Conservation (phyloP, 1,140 invertebrate species). For the Penaeus japonicus region DNA sequence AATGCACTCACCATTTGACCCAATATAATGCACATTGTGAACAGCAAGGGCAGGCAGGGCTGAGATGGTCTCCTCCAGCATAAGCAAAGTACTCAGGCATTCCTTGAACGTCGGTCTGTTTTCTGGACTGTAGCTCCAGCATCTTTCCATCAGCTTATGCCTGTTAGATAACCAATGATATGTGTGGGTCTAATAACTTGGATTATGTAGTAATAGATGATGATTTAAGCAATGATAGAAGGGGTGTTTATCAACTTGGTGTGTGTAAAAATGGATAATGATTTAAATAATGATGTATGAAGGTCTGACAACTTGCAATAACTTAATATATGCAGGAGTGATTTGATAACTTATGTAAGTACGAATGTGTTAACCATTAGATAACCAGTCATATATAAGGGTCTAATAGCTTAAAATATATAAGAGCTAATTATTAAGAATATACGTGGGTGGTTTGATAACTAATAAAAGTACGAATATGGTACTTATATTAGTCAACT, state of each 20-base stretch:
- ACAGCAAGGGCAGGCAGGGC: constrained; percentile 55
- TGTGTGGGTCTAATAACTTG: not conserved
- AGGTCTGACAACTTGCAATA: no score
- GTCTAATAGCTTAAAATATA: not conserved
- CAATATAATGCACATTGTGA: constrained; percentile 61
- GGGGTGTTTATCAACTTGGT: no score
- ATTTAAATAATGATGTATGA: no score
- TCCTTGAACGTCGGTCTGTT: constrained; percentile 80
- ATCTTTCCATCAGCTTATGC: constrained; percentile 78
- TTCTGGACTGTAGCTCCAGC: constrained; percentile 80
- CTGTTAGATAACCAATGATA: constrained; percentile 66
- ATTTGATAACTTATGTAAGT: no score
- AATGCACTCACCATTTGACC: constrained; percentile 38
- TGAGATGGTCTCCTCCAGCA: constrained; percentile 57
- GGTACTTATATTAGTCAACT: no score
- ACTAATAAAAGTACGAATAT: no score
- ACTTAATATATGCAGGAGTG: no score
- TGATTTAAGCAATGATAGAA: no score
- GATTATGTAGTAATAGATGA: not conserved
- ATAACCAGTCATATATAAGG: constrained; percentile 28
- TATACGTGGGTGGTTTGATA: no score
- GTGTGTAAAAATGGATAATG: no score
- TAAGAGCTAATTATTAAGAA: no score
- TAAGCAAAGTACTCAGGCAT: constrained; percentile 74
- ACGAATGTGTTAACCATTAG: no score